Conservation (phyloP, 2,888 invertebrate genomes). For the Molanna angustata region DNA sequence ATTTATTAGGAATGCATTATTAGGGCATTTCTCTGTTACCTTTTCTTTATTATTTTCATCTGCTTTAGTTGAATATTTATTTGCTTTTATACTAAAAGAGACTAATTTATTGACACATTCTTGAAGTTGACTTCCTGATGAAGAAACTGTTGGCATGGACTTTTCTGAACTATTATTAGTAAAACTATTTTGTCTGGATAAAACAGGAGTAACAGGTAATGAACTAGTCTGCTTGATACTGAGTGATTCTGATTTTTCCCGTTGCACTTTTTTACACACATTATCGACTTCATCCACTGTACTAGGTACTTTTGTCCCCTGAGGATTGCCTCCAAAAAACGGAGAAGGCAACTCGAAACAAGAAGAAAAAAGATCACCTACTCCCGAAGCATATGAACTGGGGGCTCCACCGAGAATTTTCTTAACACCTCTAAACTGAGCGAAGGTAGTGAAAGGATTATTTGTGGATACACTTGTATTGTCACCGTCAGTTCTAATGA, state of each 20-base stretch:
- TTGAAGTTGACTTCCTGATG: constrained; percentile 6
- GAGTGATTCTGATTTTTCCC: constrained; percentile 55
- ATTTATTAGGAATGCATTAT: too few relatives aligned
- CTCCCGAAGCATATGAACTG: constrained; percentile 45
- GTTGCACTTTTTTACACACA: constrained; percentile 36
- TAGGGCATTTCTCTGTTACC: too few relatives aligned
- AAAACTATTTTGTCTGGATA: constrained; percentile 32
- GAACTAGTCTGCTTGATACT: constrained; percentile 41
- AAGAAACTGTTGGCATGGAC: not conserved
- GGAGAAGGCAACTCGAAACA: constrained; percentile 77
- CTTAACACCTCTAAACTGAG: constrained; percentile 76
- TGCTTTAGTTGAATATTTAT: too few relatives aligned
- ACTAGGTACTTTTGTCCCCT: constrained; percentile 30
- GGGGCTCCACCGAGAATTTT: constrained; percentile 70
- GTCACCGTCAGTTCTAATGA: constrained; percentile 41
- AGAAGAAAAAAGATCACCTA: constrained; percentile 66
- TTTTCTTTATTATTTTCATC: too few relatives aligned
- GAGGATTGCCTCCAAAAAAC: constrained; percentile 41
- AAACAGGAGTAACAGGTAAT: constrained; percentile 46
- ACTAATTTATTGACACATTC: constrained; percentile 27
- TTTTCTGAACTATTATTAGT: constrained; percentile 14
- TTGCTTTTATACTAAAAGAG: constrained; percentile 18
- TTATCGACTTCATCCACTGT: constrained; percentile 34
- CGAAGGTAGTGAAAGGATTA: constrained; percentile 73
- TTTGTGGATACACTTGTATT: constrained; percentile 33